Evolutionary conservation across 2,888 invertebrate genomes (phyloP).

Genomic region (Ormyrus labotus): DNA sequence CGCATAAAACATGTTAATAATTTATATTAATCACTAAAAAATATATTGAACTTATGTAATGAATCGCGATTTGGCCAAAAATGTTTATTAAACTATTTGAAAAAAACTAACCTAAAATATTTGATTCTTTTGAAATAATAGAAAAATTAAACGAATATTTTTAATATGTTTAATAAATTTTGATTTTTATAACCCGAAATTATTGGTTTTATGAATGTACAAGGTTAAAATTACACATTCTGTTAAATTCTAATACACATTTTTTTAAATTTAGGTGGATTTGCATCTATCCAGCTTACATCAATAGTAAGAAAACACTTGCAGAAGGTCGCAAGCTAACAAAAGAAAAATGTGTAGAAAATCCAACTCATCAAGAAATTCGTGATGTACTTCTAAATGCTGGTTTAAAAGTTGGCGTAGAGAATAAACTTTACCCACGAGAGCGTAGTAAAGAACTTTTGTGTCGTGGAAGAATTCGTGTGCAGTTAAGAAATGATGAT

Average conservation of each 20-base stretch:
- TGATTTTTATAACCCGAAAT: not conserved
- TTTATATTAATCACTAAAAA: too few relatives aligned
- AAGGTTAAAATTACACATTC: not conserved
- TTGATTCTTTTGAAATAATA: constrained; percentile 1
- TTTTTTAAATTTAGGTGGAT: constrained; percentile 83
- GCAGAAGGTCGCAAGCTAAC: constrained; percentile 92
- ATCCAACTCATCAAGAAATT: constrained; percentile 96
- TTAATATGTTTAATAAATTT: not conserved
- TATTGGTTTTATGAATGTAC: too few relatives aligned
- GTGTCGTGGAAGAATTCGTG: constrained; percentile 91
- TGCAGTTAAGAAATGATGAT: constrained; percentile 94
- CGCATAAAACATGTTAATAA: constrained; percentile 61
- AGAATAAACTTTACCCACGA: constrained; percentile 93
- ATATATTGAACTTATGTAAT: too few relatives aligned
- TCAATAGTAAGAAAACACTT: constrained; percentile 94
- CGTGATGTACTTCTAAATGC: constrained; percentile 91
- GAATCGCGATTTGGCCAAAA: too few relatives aligned
- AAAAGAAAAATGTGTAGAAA: constrained; percentile 92
- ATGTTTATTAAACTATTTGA: too few relatives aligned
- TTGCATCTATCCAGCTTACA: constrained; percentile 96
- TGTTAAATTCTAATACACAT: not conserved
- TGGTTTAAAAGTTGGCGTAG: constrained; percentile 90
- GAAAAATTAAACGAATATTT: not conserved
- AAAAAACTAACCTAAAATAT: not conserved
- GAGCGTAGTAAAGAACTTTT: constrained; percentile 93